Evolutionary conservation across 2,888 invertebrate genomes (phyloP), one percentile per base, ranked within the genome.

Genomic region (Oligia latruncula): DNA sequence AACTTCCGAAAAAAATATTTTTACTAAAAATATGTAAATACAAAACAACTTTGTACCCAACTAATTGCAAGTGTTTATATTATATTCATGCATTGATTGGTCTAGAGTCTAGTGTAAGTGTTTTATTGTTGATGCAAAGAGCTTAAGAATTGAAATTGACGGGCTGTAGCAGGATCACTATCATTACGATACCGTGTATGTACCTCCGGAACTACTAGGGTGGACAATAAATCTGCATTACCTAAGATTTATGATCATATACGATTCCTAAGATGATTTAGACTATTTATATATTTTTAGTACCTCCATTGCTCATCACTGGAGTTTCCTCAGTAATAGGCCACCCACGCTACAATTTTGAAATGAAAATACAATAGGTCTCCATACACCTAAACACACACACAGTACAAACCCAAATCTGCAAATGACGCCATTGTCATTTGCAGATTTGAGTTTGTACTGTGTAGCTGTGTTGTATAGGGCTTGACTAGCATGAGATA

Each of bases 271-370:
- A 40, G 35, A 75, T 76, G 60, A 83, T 73, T 60, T 62, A 43
- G 43, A 65, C 35, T 35, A 35, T 29, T 29, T 71, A 65, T 71
- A 66, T 84, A 84, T 82, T 73, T 75, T 66, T 78, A 72, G 74
- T 62, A 67, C 5, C 20, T 55, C 64, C 87, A 90, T 91, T 85
- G 70, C 83, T 88, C 77, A 70, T 60, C 72, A n/a, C n/a, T 86
- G 60, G 62, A 75, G 67, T 85, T 71, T 72, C 68, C 11, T 55
- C 83, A 83, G 67, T 71, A 78, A 81, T 77, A 82, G 78, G 79
- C 87, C 88, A 90, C 92, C 92, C 92, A 94, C 93, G 83, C 84
- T 77, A 82, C 87, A 91, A 92, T 93, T 92, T 91, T 89, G 88
- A 88, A 87, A 90, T 90, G 87, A 88, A 83, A 86, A 89, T 79